Base-by-base conservation (phyloP, 2,113 vertebrate species). In the Hoplias malabaricus region DNA sequence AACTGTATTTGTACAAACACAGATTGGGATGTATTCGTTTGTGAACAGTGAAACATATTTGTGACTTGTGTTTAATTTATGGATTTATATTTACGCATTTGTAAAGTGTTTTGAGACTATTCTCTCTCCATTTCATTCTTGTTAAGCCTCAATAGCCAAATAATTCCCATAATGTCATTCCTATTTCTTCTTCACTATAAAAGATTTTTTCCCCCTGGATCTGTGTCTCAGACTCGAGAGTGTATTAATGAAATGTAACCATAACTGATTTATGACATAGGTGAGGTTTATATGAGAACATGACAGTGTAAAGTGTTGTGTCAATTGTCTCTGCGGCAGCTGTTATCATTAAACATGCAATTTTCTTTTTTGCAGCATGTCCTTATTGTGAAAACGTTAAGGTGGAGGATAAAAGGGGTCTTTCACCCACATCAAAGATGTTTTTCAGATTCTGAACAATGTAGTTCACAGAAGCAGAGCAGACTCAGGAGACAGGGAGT, bases 401-500 rank as follows among this genome's bases (percentile, higher is more conserved):
- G 38, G 13, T 67, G 21, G 5, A 43, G 27, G 38, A 84, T 84
- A 88, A 93, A 82, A 74, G 84, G 85, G 84, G 57, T 73, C 31
- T 81, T 84, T 25, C 77, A 80, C 86, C 76, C 67, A 63, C 75
- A 75, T 69, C 25, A 61, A 63, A 65, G 43, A 36, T 43, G 46
- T 67, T 78, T 84, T 83, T 73, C 78, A 72, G 2, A 82, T 86
- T 79, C 76, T 83, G 87, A n/a, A 90, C 87, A 86, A 82, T 83
- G 79, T 72, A 79, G 79, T 71, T 25, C 81, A 84, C 80, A 84
- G 73, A 88, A 85, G 87, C 86, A 88, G 81, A 84, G 75, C 85
- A 81, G 79, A 56, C 84, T 69, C 91, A 93, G 91, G 89, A 89
- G 88, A 67, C 82, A 76, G 87, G 87, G 80, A 81, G 78, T 92